These are phyloP conservation scores for Amphilophus citrinellus DNA, from an alignment of 2,113 vertebrate genomes.

Conservation along the genomic window DNA sequence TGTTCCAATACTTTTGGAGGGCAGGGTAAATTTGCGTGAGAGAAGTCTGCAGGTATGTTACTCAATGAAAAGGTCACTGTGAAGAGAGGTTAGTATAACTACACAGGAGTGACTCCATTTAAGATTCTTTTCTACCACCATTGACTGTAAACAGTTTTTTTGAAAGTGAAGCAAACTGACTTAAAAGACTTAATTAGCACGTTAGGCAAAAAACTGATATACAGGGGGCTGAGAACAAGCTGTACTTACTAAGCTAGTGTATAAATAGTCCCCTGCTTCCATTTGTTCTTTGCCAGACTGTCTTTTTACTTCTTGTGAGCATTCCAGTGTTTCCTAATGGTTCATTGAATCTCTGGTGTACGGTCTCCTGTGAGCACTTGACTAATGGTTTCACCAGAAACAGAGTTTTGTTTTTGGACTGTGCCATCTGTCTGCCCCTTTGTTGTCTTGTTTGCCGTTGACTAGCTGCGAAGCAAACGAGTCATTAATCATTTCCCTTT, in stretches of 20 bases:
- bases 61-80: neutral
- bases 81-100: neutral
- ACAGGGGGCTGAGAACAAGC: fast-evolving
- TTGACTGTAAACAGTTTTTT: neutral
- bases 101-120: neutral
- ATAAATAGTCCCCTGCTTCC: neutral
- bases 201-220: neutral
- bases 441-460: too few relatives aligned
- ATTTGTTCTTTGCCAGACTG: neutral
- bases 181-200: neutral
- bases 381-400: too few relatives aligned
- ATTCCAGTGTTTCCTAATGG: too few relatives aligned
- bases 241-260: neutral
- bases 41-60: neutral
- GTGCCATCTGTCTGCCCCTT: too few relatives aligned
- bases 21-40: neutral
- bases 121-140: neutral
- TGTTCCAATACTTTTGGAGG: too few relatives aligned
- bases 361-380: too few relatives aligned
- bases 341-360: too few relatives aligned
- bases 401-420: too few relatives aligned
- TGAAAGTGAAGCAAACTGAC: too few relatives aligned
- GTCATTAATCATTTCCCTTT: neutral
- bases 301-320: too few relatives aligned
- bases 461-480: too few relatives aligned